Base-by-base conservation (phyloP, 2,113 vertebrate genomes). In the Halcyon malimbica region DNA sequence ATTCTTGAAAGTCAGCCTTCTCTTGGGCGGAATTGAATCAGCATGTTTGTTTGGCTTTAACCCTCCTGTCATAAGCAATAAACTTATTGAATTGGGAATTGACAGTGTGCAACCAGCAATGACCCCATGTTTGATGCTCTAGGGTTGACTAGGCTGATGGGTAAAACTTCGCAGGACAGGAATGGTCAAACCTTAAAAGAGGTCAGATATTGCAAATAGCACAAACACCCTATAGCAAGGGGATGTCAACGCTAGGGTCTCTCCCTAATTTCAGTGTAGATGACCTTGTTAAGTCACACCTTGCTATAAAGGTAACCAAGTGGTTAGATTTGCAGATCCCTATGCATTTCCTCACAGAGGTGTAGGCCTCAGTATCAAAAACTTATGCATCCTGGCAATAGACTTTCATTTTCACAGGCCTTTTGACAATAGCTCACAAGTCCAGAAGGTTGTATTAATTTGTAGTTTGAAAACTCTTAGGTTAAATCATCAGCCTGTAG, bases 1-100 rank as follows among this genome's bases (percentile, higher is more conserved):
- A 86, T 96, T 95, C 86, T 93, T 96, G 92, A 96, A 95, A 83
- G 44, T 74, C 90, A 90, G 75, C 76, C 54, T 90, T 77, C 74
- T 95, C 79, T 80, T 93, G 83, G 86, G 90, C 86, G 95, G 88
- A 93, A 96, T 93, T 95, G 95, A 96, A 85, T 93, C 94, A 86
- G 70, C 39, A 11, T 67, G 83, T 63, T 69, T 94, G 88, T 94
- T 92, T 90, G 87, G 71, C 75, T 87, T 70, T 89, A 95, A 88
- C 86, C 71, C 63, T 89, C 54, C 82, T 93, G 90, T 90, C 92
- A 88, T 37, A 94, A 92, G 83, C 68, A 83, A 94, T 93, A 92
- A 90, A 86, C 41, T 59, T 76, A 76, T 13, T 85, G 67, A 44
- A 54, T 37, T 63, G 68, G 67, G 71, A 85, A 73, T 8, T 76